Conservation (phyloP, 2,888 invertebrate species). For the Pherbina coryleti region DNA sequence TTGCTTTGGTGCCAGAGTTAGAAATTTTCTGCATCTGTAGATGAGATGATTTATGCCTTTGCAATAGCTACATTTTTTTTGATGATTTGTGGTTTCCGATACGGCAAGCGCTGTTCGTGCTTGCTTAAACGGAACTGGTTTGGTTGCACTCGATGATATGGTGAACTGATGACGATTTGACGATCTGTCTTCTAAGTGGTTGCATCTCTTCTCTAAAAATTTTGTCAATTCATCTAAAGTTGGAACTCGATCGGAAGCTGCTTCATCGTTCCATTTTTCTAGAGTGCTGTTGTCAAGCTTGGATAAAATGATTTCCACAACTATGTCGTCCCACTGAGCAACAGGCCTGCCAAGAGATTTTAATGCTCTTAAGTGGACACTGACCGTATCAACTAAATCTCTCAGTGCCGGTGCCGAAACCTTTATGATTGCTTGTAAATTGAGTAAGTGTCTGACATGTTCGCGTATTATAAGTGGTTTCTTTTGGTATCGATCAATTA, state of each 20-base stretch:
- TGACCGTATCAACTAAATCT: constrained; percentile 23
- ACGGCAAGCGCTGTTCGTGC: background rate
- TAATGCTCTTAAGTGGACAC: constrained; percentile 35
- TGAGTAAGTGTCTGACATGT: constrained; percentile 15
- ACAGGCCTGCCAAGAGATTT: constrained; percentile 24
- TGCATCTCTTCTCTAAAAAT: constrained; percentile 34
- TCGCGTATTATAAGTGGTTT: background rate
- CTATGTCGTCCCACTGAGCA: constrained; percentile 30
- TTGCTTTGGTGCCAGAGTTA: constrained; percentile 21
- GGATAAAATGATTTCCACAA: constrained; percentile 28
- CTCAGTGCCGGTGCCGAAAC: constrained; percentile 1
- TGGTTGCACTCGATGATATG: background rate
- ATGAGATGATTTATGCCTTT: constrained; percentile 26
- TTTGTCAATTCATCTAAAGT: constrained; percentile 24
- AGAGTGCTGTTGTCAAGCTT: constrained; percentile 26
- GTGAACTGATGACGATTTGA: background rate
- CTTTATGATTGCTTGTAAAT: constrained; percentile 20
- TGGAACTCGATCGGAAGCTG: constrained; percentile 27
- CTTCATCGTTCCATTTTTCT: constrained; percentile 36
- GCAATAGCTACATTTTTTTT: constrained; percentile 9
- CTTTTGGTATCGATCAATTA: constrained; percentile 1
- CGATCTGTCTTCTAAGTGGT: constrained; percentile 31
- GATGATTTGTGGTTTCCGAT: background rate
- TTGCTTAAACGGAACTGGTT: background rate
- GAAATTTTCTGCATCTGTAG: constrained; percentile 17